These are phyloP conservation scores for Gopherus evgoodei DNA, from an alignment of 2,113 vertebrate genomes.

Conservation along the genomic window DNA sequence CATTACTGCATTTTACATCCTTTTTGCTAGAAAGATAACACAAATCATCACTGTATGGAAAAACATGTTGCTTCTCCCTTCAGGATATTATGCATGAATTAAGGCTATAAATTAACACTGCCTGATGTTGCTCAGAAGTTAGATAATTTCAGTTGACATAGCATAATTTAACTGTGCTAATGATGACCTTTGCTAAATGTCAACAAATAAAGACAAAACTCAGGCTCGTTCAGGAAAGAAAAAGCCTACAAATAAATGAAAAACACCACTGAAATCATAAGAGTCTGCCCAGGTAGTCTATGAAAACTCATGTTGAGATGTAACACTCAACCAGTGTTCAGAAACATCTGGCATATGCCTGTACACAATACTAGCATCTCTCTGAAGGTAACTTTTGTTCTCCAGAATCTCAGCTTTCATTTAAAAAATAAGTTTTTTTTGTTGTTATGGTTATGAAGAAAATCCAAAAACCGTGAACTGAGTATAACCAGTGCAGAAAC, in stretches of 20 bases:
- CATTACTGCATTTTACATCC: not conserved
- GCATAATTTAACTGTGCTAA: not conserved
- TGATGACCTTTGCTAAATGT: constrained; percentile 8
- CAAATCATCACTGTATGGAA: not conserved
- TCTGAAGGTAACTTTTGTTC: not conserved
- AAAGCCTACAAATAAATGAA: not conserved
- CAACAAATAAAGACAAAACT: not conserved
- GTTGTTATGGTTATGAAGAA: not conserved
- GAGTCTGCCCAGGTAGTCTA: not conserved
- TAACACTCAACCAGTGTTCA: not conserved
- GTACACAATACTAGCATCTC: not conserved
- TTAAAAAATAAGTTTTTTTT: not conserved
- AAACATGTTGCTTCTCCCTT: not conserved
- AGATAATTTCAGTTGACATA: not conserved
- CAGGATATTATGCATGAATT: not conserved
- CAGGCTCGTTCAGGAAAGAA: not conserved
- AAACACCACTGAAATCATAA: not conserved
- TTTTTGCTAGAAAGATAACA: not conserved
- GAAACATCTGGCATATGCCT: not conserved
- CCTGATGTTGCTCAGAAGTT: not conserved
- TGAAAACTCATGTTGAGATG: not conserved
- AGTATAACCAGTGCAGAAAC: not conserved
- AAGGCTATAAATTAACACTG: not conserved
- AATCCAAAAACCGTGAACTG: not conserved
- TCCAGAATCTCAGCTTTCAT: not conserved